Percentiles rank a stretch among this genome's conserved stretches.
Conservation (phyloP, 2,113 vertebrate genomes). For the Oncorhynchus gorbuscha region DNA sequence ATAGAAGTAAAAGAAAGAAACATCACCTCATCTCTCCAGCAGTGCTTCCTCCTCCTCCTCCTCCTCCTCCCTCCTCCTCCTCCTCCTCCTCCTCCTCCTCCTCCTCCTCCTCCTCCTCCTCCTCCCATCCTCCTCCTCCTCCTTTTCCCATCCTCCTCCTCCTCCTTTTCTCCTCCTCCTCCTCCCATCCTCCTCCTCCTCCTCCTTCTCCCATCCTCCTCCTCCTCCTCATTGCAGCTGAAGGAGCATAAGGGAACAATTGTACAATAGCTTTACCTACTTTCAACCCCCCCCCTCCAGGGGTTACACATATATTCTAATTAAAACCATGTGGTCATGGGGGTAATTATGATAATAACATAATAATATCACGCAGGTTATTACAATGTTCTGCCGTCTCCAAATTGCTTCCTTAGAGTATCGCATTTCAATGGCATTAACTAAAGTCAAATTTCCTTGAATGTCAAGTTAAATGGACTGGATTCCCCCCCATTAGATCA, state of each 20-base stretch:
- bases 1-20: conserved; percentile 16
- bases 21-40: conserved; percentile 48
- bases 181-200: no score
- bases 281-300: conserved; percentile 49
- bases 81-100: conserved; percentile 27
- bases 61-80: background rate
- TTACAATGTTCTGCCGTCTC: conserved; percentile 72
- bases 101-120: no score
- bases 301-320: conserved; percentile 73
- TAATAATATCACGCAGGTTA: conserved; percentile 75
- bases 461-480: conserved; percentile 69
- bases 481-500: conserved; percentile 49
- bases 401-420: conserved; percentile 75
- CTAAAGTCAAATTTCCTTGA: conserved; percentile 72
- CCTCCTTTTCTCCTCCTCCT: background rate
- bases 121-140: no score
- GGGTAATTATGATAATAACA: conserved; percentile 82
- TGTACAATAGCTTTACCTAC: conserved; percentile 72
- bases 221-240: conserved; percentile 25
- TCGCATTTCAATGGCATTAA: conserved; percentile 71
- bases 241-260: conserved; percentile 73
- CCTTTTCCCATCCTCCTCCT: no score
- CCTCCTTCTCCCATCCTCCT: background rate
- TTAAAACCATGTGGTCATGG: conserved; percentile 77
- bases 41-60: background rate